phyloP scores from a whole-genome alignment of 1,140 invertebrate genomes.

The Sesamia nonagrioides region DNA sequence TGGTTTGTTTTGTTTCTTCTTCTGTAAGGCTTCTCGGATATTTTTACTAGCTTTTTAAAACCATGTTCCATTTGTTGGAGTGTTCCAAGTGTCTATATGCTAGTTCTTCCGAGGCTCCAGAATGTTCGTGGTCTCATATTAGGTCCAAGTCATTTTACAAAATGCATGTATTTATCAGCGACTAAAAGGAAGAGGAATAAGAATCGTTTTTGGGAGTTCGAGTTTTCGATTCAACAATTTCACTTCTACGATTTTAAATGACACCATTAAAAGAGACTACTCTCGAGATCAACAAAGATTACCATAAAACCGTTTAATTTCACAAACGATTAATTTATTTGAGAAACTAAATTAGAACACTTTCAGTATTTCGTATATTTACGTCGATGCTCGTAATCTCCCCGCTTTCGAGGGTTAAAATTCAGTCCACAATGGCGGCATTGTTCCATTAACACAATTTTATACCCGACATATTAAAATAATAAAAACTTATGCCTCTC shows the following conservation, averaged over 20 bases:
- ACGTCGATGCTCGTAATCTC: conserved; percentile 66
- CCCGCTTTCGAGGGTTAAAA: conserved; percentile 66
- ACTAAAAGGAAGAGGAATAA: no score
- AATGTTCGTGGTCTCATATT: no score
- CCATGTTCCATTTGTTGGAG: no score
- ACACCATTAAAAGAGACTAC: conserved; percentile 39
- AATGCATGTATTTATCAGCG: no score
- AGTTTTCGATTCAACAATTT: not conserved
- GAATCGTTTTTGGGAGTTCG: no score
- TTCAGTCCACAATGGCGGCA: conserved; percentile 71
- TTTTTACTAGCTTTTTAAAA: not conserved
- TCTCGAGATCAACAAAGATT: conserved; percentile 43
- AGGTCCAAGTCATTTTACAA: no score
- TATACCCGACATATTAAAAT: conserved; percentile 86
- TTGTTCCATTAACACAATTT: conserved; percentile 86
- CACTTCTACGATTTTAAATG: conserved; percentile 3
- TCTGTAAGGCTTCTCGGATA: not conserved
- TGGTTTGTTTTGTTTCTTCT: not conserved
- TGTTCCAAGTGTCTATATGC: no score
- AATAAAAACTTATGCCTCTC: conserved; percentile 88
- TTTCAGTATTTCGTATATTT: conserved; percentile 56
- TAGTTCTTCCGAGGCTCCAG: no score
- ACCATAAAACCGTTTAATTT: conserved; percentile 45
- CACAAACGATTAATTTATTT: conserved; percentile 52
- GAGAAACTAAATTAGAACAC: conserved; percentile 53